Percentiles rank a stretch among this genome's conserved stretches.
phyloP scores from a whole-genome alignment of 1,140 invertebrate species.

The Gonioctena quinquepunctata region DNA sequence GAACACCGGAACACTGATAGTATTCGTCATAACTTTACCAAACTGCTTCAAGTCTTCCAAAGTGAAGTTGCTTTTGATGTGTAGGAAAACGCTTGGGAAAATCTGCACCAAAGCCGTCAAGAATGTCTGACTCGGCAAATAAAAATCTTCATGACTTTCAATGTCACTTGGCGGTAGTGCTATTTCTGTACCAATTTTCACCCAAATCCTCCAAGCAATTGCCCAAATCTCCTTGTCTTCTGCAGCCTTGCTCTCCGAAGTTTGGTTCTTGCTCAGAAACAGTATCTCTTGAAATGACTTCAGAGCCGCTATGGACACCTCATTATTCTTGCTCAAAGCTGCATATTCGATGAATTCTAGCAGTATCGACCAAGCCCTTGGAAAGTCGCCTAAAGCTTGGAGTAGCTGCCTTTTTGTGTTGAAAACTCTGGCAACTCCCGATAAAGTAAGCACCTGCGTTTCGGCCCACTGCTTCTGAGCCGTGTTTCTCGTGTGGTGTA shows the following conservation, averaged over 20 bases:
- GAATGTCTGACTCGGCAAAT: slow-evolving; percentile 89
- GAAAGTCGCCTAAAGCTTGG: slow-evolving; percentile 86
- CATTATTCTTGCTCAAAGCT: slow-evolving; percentile 88
- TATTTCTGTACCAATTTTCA: slow-evolving; percentile 80
- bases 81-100: slow-evolving; percentile 90
- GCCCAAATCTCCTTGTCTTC: slow-evolving; percentile 73
- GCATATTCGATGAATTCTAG: slow-evolving; percentile 93
- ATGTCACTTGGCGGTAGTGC: slow-evolving; percentile 68
- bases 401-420: slow-evolving; percentile 87
- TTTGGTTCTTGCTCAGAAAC: slow-evolving; percentile 62
- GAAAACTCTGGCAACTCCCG: slow-evolving; percentile 73
- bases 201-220: slow-evolving; percentile 83
- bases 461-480: slow-evolving; percentile 99
- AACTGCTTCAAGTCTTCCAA: slow-evolving; percentile 78
- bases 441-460: slow-evolving; percentile 77
- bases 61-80: slow-evolving; percentile 80
- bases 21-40: slow-evolving; percentile 76
- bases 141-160: slow-evolving; percentile 61
- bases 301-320: slow-evolving; percentile 91
- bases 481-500: slow-evolving; percentile 98
- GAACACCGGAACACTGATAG: slow-evolving; percentile 80
- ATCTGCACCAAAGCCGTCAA: slow-evolving; percentile 92
- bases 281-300: slow-evolving; percentile 96
- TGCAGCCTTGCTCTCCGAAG: slow-evolving; percentile 48
- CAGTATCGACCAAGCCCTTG: slow-evolving; percentile 88